Evolutionary conservation across 1,140 invertebrate species (phyloP), one percentile per base, ranked within the genome.

Genomic region (Bombus polaris): DNA sequence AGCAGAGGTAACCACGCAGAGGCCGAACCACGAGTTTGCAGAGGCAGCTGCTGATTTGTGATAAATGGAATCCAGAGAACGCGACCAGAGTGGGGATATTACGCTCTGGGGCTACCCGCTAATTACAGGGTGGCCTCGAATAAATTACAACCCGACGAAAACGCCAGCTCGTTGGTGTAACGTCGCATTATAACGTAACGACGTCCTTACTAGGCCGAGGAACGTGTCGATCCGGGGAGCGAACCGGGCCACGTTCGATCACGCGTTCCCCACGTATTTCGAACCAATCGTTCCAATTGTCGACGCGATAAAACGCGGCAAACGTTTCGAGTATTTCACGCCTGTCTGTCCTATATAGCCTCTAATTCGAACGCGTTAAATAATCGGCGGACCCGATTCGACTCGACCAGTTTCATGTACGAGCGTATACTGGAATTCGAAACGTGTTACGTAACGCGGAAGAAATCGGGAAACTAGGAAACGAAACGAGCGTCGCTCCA

Each of bases 21-120:
- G 80, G 71, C 80, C 47, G 73, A 59, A 39, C 80, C 85, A 87
- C 82, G 83, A 71, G 77, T 90, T 86, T 91, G 72, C 89, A 81
- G 88, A 88, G 88, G 91, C 93, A 93, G 92, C 93, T 93, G 93
- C 91, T 93, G 93, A 94, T 93, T 94, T 88, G 91, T 93, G 93
- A 94, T 94, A 94, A 94, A 94, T 92, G 93, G 92, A 94, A 93
- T 93, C 87, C 90, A 80, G 92, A 86, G 93, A 93, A 92, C 91
- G 92, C 89, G 92, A 89, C 78, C 86, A 85, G 83, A 88, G 89
- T 87, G 90, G 70, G 88, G 89, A 93, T 92, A 93, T 91, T 91
- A 93, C 91, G 90, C 90, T 91, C 88, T 83, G 90, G 92, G 92
- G 92, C 90, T 88, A 90, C 77, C 91, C 91, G 90, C 93, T 94